phyloP scores from a whole-genome alignment of 2,797 vertebrate genomes.

The Pipistrellus kuhlii region DNA sequence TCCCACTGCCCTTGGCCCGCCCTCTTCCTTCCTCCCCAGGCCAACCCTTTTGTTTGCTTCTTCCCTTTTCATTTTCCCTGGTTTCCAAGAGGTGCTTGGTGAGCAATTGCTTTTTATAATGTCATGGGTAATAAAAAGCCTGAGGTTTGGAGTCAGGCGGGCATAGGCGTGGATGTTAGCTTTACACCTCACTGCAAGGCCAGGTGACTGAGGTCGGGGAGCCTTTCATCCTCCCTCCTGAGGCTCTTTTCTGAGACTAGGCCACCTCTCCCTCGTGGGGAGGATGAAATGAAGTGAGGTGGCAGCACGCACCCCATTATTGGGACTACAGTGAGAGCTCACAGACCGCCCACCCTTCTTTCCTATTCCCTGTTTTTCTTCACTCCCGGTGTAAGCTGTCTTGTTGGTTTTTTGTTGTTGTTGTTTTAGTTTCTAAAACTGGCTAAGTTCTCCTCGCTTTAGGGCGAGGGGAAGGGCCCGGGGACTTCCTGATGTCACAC shows the following conservation, averaged over 20 bases:
- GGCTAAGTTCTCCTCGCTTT: neutral
- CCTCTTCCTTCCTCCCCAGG: neutral
- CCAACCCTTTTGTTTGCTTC: neutral
- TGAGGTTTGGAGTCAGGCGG: neutral
- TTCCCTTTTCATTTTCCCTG: neutral
- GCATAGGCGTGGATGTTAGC: neutral
- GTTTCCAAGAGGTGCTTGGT: neutral
- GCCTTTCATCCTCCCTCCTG: neutral
- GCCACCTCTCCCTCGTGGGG: neutral
- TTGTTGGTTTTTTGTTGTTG: neutral
- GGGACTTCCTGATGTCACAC: neutral
- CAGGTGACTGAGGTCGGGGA: neutral
- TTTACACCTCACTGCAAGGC: neutral
- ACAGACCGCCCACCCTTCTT: neutral
- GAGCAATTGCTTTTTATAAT: neutral
- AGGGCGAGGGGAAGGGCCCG: neutral
- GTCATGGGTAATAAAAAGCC: neutral
- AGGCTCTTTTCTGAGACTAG: neutral
- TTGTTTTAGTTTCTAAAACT: neutral
- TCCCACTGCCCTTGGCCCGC: neutral
- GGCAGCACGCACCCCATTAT: neutral
- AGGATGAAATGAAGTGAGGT: neutral
- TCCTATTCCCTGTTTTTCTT: neutral
- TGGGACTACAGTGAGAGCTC: neutral
- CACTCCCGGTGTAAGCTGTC: neutral